Base-by-base conservation (phyloP, 2,113 vertebrate genomes). In the Limanda limanda region DNA sequence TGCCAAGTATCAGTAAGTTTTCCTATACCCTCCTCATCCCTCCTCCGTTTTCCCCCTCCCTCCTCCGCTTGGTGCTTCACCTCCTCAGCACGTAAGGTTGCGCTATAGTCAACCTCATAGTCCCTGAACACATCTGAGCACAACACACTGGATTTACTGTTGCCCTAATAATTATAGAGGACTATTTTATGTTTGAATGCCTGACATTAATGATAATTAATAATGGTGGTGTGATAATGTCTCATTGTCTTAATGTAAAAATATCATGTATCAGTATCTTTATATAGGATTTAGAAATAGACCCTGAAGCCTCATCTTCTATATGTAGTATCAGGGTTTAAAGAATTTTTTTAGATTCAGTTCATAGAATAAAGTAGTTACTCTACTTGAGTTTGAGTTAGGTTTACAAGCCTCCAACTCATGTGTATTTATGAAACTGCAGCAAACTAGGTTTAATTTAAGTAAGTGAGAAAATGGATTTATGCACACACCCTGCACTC, bases 91-190 rank as follows among this genome's bases (percentile, higher is more conserved):
- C 86, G 88, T 24, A 75, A 60, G 86, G 85, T 72, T 88, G 87
- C 59, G 71, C 89, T 93, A 92, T 88, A 92, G 84, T 92, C 91
- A 45, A 84, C 82, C 81, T 93, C 93, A 93, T 92, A 92, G 78
- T 91, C 92, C 76, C 84, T 93, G 84, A 91, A 94, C 68, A 81
- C 73, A 77, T 93, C 93, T 94, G 80, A 87, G 80, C 83, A 93
- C 59, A 86, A 86, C 80, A 91, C 59, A 79, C 61, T 82, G 1
- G 9, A 62, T 84, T 80, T 79, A 74, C 68, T 66, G 57, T 25
- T 56, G 60, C 15, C 17, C 23, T 58, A 15, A 68, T 52, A 82
- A 15, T 65, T 51, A 25, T 20, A 35, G 2, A 20, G 25, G 21
- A 65, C 54, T 24, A 11, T 23, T 60, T 52, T 58, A 8, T 27